Base-by-base conservation (phyloP, 2,113 vertebrate genomes). In the Oncorhynchus gorbuscha region DNA sequence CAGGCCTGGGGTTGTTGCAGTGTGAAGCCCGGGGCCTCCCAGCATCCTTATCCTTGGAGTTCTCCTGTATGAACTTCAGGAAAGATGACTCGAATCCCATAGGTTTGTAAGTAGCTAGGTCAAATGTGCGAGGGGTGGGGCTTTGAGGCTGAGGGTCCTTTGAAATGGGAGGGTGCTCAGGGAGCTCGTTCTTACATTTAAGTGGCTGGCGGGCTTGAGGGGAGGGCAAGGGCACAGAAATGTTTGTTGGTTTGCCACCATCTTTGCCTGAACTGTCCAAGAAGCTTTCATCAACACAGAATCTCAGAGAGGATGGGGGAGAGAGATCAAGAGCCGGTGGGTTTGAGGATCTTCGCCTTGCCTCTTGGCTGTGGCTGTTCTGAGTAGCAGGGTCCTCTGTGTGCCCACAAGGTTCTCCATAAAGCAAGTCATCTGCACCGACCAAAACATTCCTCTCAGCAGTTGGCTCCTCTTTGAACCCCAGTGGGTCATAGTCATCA, bases 41-140 rank as follows among this genome's bases (percentile, higher is more conserved):
- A 0, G 94, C 77, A 0, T 93, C 94, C 82, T 96, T 95, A 22
- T 95, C 94, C 83, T 94, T 95, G 75, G 69, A 95, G 2, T 93
- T 95, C 79, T 98, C 96, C 85, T 98, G 95, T 87, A 99, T 97
- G 88, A 99, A 99, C 82, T 97, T 96, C 79, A 99, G 88, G 88
- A 99, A 99, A 0, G 97, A 99, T 6, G 96, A 95, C 84, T 99
- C 97, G 30, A 99, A 99, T 71, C 96, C 97, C 83, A 98, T 96
- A 0, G 97, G 97, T 78, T 97, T 99, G 30, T 97, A 99, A 7
- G 94, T 86, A 49, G 93, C 93, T 62, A 98, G 92, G 90, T 98
- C 96, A 87, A 97, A 97, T 5, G 94, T 81, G 73, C 85, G 89
- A 49, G 94, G 86, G 3, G 85, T 55, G 14, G 90, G 74, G 71